phyloP scores from a whole-genome alignment of 2,888 invertebrate genomes.

The Stenichneumon culpator region DNA sequence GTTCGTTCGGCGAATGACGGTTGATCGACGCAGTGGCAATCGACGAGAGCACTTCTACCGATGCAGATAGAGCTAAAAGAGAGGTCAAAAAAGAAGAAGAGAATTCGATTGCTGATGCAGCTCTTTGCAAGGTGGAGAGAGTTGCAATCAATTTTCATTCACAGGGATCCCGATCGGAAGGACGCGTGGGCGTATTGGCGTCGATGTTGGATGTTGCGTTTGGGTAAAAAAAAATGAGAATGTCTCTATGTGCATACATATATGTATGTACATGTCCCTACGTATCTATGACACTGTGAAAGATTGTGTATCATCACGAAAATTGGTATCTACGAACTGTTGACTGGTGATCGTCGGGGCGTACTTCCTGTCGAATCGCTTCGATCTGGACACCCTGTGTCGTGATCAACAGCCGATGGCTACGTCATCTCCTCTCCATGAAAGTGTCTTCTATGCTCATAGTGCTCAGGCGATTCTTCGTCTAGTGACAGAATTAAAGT shows the following conservation, averaged over 20 bases:
- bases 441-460: conserved; percentile 2
- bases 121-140: conserved; percentile 43
- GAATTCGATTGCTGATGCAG: conserved; percentile 57
- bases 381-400: conserved; percentile 4
- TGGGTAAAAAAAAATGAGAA: conserved; percentile 49
- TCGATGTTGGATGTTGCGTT: conserved; percentile 33
- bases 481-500: not conserved
- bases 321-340: conserved; percentile 27
- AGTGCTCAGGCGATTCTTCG: not conserved
- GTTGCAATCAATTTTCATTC: conserved; percentile 67
- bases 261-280: not conserved
- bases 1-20: conserved; percentile 25
- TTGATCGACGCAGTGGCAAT: conserved; percentile 21
- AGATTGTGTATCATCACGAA: conserved; percentile 28
- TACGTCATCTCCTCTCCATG: conserved; percentile 8
- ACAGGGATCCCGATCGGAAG: conserved; percentile 37
- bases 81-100: conserved; percentile 38
- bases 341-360: conserved; percentile 20
- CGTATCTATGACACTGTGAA: conserved; percentile 21
- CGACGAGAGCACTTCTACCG: conserved; percentile 30
- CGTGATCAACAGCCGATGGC: conserved; percentile 5
- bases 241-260: conserved; percentile 67
- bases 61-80: conserved; percentile 25
- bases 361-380: conserved; percentile 5
- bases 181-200: conserved; percentile 23